Evolutionary conservation across 2,113 vertebrate genomes (phyloP).

Genomic region (Theropithecus gelada): DNA sequence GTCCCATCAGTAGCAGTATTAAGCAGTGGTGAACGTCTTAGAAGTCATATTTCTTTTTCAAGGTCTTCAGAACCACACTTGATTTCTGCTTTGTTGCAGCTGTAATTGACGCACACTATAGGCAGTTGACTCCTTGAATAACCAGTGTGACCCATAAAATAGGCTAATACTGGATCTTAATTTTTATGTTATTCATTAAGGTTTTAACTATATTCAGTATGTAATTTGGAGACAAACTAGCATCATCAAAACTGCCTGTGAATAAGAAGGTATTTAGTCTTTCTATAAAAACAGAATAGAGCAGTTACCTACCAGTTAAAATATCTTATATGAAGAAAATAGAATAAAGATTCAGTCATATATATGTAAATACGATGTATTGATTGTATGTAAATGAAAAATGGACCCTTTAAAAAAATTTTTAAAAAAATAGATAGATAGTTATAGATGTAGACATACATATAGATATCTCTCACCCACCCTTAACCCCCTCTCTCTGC

Average conservation of each 20-base stretch:
- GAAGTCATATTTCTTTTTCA: constrained; percentile 26
- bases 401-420: constrained; percentile 40
- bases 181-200: not conserved
- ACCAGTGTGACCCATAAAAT: not conserved
- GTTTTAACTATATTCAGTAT: constrained; percentile 46
- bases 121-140: not conserved
- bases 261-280: constrained; percentile 46
- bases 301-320: constrained; percentile 48
- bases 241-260: constrained; percentile 9
- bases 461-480: not conserved
- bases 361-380: constrained; percentile 68
- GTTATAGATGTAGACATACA: no score
- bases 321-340: constrained; percentile 62
- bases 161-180: not conserved
- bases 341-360: constrained; percentile 67
- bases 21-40: not conserved
- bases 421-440: no score
- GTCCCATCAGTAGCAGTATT: not conserved
- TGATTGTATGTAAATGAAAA: constrained; percentile 71
- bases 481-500: not conserved
- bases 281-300: constrained; percentile 55
- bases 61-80: not conserved
- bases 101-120: not conserved
- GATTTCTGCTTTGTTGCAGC: not conserved
- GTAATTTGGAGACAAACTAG: not conserved